phyloP scores from a whole-genome alignment of 92 coral and sea anemone genomes.

The Bergia sp. region DNA sequence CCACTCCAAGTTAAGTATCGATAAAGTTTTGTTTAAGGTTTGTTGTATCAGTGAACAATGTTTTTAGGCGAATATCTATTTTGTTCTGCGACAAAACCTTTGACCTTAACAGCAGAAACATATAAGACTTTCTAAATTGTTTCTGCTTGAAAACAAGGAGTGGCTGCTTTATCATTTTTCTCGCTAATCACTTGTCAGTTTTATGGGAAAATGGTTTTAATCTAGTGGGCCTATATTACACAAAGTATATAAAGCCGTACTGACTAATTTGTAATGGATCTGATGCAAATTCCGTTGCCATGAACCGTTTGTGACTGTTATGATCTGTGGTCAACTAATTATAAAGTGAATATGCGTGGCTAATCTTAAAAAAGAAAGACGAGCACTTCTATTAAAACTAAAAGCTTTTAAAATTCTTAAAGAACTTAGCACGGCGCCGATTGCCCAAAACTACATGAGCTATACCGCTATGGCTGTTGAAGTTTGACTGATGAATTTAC shows the following conservation, averaged over 20 bases:
- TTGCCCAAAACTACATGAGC: background rate
- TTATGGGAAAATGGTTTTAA: slow-evolving; percentile 25
- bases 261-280: slow-evolving; percentile 32
- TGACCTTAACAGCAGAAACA: background rate
- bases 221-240: slow-evolving; percentile 8
- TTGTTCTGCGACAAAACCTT: background rate
- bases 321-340: background rate
- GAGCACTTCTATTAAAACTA: background rate
- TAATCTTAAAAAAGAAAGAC: background rate
- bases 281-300: slow-evolving; percentile 22
- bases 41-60: background rate
- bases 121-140: background rate
- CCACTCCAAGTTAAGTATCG: slow-evolving; percentile 2
- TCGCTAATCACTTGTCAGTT: slow-evolving; percentile 18
- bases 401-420: background rate
- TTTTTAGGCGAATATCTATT: background rate
- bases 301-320: background rate
- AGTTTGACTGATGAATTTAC: too few species aligned
- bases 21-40: background rate
- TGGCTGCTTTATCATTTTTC: background rate
- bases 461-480: too few species aligned
- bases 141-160: background rate
- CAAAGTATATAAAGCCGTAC: slow-evolving; percentile 19
- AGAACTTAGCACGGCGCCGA: background rate
- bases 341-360: slow-evolving; percentile 1